These are phyloP conservation scores for Catostylus mosaicus DNA, from an alignment of 30 jellyfish, hydroid and myxozoan species.

Conservation along the genomic window DNA sequence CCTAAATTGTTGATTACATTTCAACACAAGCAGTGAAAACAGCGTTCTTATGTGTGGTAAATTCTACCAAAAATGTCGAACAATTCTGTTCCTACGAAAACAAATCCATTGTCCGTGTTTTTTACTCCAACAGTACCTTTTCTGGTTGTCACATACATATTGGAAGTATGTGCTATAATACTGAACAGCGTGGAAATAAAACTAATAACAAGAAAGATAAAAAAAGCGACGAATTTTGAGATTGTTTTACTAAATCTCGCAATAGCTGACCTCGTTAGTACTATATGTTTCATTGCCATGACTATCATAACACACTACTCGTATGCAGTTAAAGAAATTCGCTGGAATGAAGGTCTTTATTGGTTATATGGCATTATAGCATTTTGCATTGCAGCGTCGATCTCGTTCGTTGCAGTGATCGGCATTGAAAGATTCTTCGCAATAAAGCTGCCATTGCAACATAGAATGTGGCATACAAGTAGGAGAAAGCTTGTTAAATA, in stretches of 20 bases:
- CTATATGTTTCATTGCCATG: neutral
- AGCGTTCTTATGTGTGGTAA: no score
- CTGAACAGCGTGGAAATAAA: constrained; percentile 26
- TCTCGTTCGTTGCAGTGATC: neutral
- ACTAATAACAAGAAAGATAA: neutral
- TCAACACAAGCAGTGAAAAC: no score
- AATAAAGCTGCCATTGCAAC: constrained; percentile 30
- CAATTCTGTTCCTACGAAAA: neutral
- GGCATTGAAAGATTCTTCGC: constrained; percentile 48
- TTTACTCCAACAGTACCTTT: neutral
- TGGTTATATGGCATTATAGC: neutral
- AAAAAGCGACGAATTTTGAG: constrained; percentile 27
- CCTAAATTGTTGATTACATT: no score
- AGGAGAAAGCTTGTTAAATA: neutral
- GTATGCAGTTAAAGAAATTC: neutral
- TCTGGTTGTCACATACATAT: constrained; percentile 2
- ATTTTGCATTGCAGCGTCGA: constrained; percentile 1
- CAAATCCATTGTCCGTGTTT: neutral
- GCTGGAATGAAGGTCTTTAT: neutral
- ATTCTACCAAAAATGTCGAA: no score
- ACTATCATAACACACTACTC: neutral
- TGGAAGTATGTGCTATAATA: neutral
- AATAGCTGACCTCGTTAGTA: constrained; percentile 29
- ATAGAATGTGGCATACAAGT: constrained; percentile 31
- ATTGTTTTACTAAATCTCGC: constrained; percentile 53